Conservation (phyloP, 1,140 invertebrate species). For the Zaprionus gabonicus region DNA sequence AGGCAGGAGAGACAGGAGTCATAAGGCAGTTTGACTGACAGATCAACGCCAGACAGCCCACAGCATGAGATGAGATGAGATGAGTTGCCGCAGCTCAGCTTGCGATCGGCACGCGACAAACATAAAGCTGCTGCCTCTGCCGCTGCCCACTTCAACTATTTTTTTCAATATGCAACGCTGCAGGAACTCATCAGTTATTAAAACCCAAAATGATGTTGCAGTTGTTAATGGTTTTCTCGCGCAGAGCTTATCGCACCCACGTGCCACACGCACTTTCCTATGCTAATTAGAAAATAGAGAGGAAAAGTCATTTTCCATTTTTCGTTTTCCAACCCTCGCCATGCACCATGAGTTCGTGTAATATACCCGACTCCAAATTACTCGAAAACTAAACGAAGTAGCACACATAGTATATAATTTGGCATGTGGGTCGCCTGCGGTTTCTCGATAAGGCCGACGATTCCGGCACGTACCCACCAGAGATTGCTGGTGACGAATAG, state of each 20-base stretch:
- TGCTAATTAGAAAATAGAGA: conserved; percentile 54
- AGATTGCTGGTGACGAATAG: conserved; percentile 10
- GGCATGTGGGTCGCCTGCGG: conserved; percentile 27
- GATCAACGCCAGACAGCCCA: conserved; percentile 42
- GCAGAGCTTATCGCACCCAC: conserved; percentile 57
- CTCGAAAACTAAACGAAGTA: conserved; percentile 28
- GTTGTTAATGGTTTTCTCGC: conserved; percentile 73
- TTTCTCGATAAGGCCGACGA: background rate
- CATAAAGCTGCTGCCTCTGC: conserved; percentile 42
- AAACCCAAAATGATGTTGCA: conserved; percentile 39
- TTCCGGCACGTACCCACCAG: background rate
- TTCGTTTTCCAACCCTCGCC: background rate
- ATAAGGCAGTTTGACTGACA: conserved; percentile 40
- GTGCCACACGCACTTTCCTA: conserved; percentile 54
- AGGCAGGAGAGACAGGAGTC: conserved; percentile 13
- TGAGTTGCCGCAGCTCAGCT: conserved; percentile 61
- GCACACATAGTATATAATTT: conserved; percentile 20
- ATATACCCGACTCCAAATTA: conserved; percentile 25
- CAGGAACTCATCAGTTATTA: conserved; percentile 71
- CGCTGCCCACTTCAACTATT: conserved; percentile 27
- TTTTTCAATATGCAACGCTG: conserved; percentile 54
- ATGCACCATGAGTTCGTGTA: conserved; percentile 60
- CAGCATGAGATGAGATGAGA: conserved; percentile 69
- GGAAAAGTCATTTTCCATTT: conserved; percentile 32
- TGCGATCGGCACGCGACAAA: conserved; percentile 67